Base-by-base conservation (phyloP, 2,113 vertebrate genomes). In the Clarias magur region DNA sequence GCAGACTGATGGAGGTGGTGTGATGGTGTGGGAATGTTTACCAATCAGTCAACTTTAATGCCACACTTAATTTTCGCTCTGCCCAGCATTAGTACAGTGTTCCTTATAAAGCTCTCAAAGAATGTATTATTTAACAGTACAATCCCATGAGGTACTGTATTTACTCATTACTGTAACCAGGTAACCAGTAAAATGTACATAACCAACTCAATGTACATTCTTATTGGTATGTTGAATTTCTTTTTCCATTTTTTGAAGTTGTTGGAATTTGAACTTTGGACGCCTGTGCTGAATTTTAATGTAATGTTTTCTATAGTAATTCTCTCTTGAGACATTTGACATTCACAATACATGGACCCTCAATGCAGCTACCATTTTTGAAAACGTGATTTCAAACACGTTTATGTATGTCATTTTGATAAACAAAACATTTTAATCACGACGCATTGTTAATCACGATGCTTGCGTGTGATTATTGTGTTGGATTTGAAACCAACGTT, bases 261-360 rank as follows among this genome's bases (percentile, higher is more conserved):
- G 15, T 5, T 73, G 5, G 3, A 3, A 48, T 75, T 48, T 75
- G 38, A 75, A 48, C 17, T 75, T 42, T 12, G 19, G 21, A 48
- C 34, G 16, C 27, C 27, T 30, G 27, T 34, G 67, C 30, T 8
- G n/a, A 27, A 27, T 67, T 67, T 67, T 67, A 67, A 34, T 16
- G 27, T 17, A 68, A 68, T 16, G 38, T 68, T 68, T 34, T 70
- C n/a, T 83, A 30, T 83, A 83, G 7, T 70, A 63, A 83, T 63
- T 12, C n/a, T 67, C 65, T 34, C 23, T 65, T 0, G 42, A n/a
- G 34, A 23, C 17, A 30, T 25, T 75, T 38, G 38, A 25, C 38
- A 48, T 2, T 53, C 17, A 70, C 13, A 56, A 19, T 19, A 70
- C 48, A 2, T 70, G 13, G 27, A 68, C 27, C 27, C 67, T 27